phyloP scores from a whole-genome alignment of 2,797 vertebrate species.

The Brotula barbata region DNA sequence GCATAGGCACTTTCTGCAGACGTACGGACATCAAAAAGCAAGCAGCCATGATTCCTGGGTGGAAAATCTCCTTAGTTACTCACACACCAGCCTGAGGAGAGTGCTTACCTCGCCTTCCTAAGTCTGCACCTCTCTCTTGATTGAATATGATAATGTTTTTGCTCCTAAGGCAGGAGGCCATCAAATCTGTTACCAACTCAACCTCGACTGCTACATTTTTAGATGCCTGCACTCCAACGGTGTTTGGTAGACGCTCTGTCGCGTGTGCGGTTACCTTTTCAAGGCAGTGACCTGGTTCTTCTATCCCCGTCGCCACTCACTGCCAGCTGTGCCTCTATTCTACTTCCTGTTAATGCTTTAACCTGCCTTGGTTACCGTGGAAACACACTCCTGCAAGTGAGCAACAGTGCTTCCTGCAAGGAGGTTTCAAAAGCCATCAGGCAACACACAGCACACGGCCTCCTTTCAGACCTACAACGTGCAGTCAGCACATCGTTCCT shows the following conservation, averaged over 20 bases:
- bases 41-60: conserved; percentile 13
- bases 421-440: conserved; percentile 40
- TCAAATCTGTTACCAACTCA: conserved; percentile 26
- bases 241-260: conserved; percentile 19
- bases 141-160: conserved; percentile 17
- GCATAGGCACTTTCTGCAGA: conserved; percentile 21
- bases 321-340: conserved; percentile 54
- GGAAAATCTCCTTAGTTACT: conserved; percentile 33
- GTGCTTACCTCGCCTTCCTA: conserved; percentile 44
- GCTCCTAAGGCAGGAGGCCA: conserved; percentile 12
- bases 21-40: conserved; percentile 27
- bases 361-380: conserved; percentile 74
- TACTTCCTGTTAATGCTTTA: conserved; percentile 66
- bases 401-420: conserved; percentile 71
- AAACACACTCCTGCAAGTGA: conserved; percentile 60
- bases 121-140: conserved; percentile 2
- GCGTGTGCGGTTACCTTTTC: conserved; percentile 31
- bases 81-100: conserved; percentile 23
- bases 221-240: conserved; percentile 28
- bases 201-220: conserved; percentile 45
- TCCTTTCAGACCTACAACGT: conserved; percentile 20
- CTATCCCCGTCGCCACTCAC: conserved; percentile 31
- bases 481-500: background rate
- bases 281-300: conserved; percentile 62
- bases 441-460: conserved; percentile 42